Evolutionary conservation across 2,797 vertebrate genomes (phyloP), one percentile per base, ranked within the genome.

Genomic region (Enteromius anoplus): DNA sequence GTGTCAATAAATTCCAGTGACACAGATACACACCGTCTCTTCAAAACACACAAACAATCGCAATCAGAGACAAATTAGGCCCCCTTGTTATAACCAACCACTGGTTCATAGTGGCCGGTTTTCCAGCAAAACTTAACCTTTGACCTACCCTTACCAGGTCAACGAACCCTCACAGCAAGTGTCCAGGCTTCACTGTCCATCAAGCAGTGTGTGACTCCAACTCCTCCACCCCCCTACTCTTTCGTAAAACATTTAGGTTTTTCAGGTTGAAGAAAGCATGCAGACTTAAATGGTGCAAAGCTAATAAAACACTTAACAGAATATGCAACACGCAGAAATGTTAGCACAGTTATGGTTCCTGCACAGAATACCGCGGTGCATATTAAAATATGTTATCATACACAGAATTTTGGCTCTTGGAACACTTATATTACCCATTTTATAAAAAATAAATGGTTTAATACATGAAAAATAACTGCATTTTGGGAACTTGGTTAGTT

Each of bases 111-210:
- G 55, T 53, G 82, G 32, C 76, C 19, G 19, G 87, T 81, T 91
- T 88, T 83, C 80, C 87, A 84, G 45, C 81, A 85, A 85, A 84
- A 84, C 15, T 62, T 86, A 91, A 93, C 89, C 93, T 90, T 84
- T 92, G 92, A 90, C 93, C 93, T 86, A 29, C 84, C 83, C 86
- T 86, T 72, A 84, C 85, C 85, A 89, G 85, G 85, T 90, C 83
- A 88, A 91, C 89, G 91, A 90, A 82, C 78, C 75, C 81, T 80
- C 92, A 82, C 91, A 0, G 88, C 90, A 91, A 91, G 93, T 80
- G 78, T 71, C 88, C 91, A 76, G 89, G 86, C 86, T 82, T 84
- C 81, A 87, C 70, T 60, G 84, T 91, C 92, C 91, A 78, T 93
- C 92, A 90, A 68, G 80, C 55, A 79, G 70, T 83, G 85, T 84